Percentiles rank a stretch among this genome's conserved stretches.
Conservation (phyloP, 2,888 invertebrate species). For the Vesta saturnalis region DNA sequence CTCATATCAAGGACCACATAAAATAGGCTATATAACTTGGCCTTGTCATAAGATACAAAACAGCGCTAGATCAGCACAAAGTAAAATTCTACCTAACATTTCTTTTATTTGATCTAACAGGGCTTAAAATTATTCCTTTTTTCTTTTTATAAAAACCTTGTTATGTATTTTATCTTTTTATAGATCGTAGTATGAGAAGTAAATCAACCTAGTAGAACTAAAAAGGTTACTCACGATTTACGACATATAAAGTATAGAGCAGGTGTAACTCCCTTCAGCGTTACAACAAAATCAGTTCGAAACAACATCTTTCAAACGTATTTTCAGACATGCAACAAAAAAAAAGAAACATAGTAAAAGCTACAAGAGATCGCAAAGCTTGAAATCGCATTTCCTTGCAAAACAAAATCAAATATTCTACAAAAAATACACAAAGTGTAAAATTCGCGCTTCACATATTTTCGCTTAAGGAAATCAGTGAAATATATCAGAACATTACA, state of each 20-base stretch:
- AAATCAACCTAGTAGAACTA: conserved; percentile 23
- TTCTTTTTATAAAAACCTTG: neutral
- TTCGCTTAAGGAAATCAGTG: conserved; percentile 26
- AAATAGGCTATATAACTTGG: too few relatives aligned
- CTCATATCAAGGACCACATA: too few relatives aligned
- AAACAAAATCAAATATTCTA: conserved; percentile 36
- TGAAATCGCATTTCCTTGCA: conserved; percentile 35
- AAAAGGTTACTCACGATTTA: conserved; percentile 29
- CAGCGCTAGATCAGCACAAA: too few relatives aligned
- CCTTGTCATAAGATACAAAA: too few relatives aligned
- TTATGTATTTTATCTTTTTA: neutral
- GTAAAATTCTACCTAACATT: too few relatives aligned
- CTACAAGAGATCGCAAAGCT: conserved; percentile 25
- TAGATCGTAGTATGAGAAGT: conserved; percentile 1
- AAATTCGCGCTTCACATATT: conserved; percentile 22
- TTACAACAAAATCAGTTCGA: conserved; percentile 31
- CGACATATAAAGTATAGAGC: conserved; percentile 28
- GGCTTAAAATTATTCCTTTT: too few relatives aligned
- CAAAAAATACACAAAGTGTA: conserved; percentile 22
- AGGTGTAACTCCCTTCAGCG: conserved; percentile 28
- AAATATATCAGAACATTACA: conserved; percentile 9
- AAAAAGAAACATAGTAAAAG: conserved; percentile 30
- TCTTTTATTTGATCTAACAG: too few relatives aligned
- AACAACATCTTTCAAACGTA: conserved; percentile 30
- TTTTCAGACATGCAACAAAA: conserved; percentile 28